Base-by-base conservation (phyloP, 2,797 vertebrate genomes). In the Melopsittacus undulatus region DNA sequence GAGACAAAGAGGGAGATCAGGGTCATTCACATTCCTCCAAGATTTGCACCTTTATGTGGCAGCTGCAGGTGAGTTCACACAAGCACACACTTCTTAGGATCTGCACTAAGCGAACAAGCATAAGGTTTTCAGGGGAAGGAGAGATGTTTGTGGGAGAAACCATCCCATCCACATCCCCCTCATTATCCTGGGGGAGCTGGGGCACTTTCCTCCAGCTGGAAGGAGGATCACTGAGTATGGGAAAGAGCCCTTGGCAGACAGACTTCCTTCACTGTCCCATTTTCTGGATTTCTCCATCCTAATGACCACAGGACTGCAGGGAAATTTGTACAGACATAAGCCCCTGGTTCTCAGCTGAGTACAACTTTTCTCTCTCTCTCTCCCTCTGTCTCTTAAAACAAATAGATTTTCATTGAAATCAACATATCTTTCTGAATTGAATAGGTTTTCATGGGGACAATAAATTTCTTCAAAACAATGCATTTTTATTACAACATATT, bases 401-500 rank as follows among this genome's bases (percentile, higher is more conserved):
- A 97, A 98, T 97, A 97, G 97, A 98, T 97, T 98, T 98, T 98
- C 97, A 97, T 97, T 98, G 98, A 98, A 98, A 98, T 98, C 98
- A 98, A 97, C 97, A 97, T 97, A 98, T 98, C 97, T 98, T 96
- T 97, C 97, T 93, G 97, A 97, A 97, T 98, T 96, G 96, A 98
- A 98, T 97, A 97, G 95, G 96, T 98, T 98, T 98, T 97, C 98
- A 97, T 97, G 98, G 97, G 98, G 95, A 98, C 98, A 98, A 98
- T 98, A 98, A 98, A 98, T 98, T 98, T 98, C 97, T 98, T 97
- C 97, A 98, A 98, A 98, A 98, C 97, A 98, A 98, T 98, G 97
- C 98, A 98, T 98, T 98, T 98, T 98, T 98, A 98, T 98, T 98
- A 98, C 97, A 98, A 97, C 98, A 98, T 98, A 98, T 98, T 98